Evolutionary conservation across 2,113 vertebrate species (phyloP).

Genomic region (Sterrhoptilus dennistouni): DNA sequence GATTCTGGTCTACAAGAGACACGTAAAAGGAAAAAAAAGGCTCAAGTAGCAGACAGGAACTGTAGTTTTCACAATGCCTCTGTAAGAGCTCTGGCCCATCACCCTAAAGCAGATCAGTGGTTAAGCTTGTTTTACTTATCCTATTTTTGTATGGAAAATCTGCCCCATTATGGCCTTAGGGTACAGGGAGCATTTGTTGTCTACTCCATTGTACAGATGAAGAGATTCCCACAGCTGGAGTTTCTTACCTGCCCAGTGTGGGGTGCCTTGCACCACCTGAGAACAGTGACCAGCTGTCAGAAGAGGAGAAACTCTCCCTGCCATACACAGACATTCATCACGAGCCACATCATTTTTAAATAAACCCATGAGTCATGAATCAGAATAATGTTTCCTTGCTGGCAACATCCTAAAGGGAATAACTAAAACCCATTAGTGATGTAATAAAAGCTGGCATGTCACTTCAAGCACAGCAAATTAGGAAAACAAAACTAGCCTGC

Average conservation of each 20-base stretch:
- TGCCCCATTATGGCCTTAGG: not conserved
- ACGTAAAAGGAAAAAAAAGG: not conserved
- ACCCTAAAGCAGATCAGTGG: not conserved
- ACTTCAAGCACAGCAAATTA: constrained; percentile 43
- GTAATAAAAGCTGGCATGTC: constrained; percentile 42
- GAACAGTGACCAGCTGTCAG: not conserved
- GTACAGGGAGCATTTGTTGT: not conserved
- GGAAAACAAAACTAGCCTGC: constrained; percentile 58
- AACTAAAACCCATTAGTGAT: constrained; percentile 37
- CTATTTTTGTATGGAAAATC: not conserved
- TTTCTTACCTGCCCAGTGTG: not conserved
- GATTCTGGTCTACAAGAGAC: not conserved
- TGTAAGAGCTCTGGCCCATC: not conserved
- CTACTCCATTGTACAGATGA: not conserved
- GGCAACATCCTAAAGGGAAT: constrained; percentile 35
- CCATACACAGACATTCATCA: not conserved
- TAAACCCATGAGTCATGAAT: constrained; percentile 22
- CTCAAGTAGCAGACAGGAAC: not conserved
- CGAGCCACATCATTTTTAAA: not conserved
- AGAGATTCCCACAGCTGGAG: not conserved
- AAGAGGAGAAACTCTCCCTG: not conserved
- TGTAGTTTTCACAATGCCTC: not conserved
- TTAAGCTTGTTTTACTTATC: not conserved
- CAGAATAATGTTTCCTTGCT: constrained; percentile 14
- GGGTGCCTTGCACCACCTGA: not conserved